These are phyloP conservation scores for Onychorhynchus coronatus DNA, from an alignment of 2,113 vertebrate genomes.

Conservation along the genomic window DNA sequence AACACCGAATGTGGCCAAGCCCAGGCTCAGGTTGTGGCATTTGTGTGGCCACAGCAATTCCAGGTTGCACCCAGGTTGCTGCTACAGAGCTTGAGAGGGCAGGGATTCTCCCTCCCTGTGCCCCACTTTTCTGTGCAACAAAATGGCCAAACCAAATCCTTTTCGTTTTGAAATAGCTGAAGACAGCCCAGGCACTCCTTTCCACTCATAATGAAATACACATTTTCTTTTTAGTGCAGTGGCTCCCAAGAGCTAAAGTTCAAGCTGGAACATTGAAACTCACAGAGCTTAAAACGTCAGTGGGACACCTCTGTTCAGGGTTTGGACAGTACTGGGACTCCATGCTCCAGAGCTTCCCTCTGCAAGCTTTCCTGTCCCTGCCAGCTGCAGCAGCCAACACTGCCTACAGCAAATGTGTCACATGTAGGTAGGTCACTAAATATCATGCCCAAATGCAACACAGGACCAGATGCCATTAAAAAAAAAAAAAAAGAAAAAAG, in stretches of 20 bases:
- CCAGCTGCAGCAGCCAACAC: constrained; percentile 21
- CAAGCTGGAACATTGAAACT: background rate
- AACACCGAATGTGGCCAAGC: background rate
- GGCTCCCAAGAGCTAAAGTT: background rate
- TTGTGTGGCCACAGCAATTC: background rate
- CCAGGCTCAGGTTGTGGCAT: background rate
- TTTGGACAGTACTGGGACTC: background rate
- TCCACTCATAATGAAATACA: constrained; percentile 16
- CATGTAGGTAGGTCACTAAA: constrained; percentile 50
- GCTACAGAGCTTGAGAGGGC: background rate
- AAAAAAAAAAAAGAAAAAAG: background rate
- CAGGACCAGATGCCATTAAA: constrained; percentile 34
- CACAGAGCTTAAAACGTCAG: background rate
- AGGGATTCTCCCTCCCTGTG: background rate
- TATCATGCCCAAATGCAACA: constrained; percentile 34
- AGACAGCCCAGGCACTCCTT: background rate
- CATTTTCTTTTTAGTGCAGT: background rate
- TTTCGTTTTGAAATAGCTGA: background rate
- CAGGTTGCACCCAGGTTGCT: background rate
- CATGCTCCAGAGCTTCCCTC: background rate
- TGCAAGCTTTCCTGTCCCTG: background rate
- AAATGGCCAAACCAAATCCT: background rate
- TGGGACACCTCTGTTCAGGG: background rate
- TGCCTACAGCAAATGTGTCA: constrained; percentile 27
- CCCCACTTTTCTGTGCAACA: background rate